A percentile compares a stretch with the other conserved stretches of the same genome.
These are phyloP conservation scores for Caenorhabditis plicata DNA, from an alignment of 2,888 invertebrate species.

Conservation along the genomic window DNA sequence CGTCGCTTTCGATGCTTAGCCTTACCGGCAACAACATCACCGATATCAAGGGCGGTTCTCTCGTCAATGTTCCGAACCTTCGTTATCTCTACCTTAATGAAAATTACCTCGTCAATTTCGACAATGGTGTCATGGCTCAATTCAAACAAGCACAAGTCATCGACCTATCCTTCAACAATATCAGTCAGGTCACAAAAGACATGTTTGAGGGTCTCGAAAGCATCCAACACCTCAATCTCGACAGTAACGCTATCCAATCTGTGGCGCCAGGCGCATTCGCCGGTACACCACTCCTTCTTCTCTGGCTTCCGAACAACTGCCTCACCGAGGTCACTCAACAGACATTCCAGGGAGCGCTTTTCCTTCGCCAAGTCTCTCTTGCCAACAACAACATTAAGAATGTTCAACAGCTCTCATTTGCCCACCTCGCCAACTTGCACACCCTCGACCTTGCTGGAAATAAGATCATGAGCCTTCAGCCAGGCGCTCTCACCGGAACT, in stretches of 20 bases:
- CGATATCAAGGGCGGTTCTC: slow-evolving; percentile 58
- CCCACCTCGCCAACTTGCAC: slow-evolving; percentile 82
- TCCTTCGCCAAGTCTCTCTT: slow-evolving; percentile 64
- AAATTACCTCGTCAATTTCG: slow-evolving; percentile 65
- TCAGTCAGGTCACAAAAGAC: slow-evolving; percentile 52
- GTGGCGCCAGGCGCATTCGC: slow-evolving; percentile 63
- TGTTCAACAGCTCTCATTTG: slow-evolving; percentile 70
- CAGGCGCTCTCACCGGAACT: slow-evolving; percentile 55
- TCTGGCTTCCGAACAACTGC: slow-evolving; percentile 65
- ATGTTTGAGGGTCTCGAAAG: slow-evolving; percentile 61
- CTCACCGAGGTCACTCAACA: slow-evolving; percentile 50
- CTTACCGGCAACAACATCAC: slow-evolving; percentile 63
- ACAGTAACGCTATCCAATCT: slow-evolving; percentile 59
- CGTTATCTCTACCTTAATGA: slow-evolving; percentile 64
- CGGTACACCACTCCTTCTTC: slow-evolving; percentile 64
- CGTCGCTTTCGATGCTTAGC: slow-evolving; percentile 59
- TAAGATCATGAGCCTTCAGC: slow-evolving; percentile 59
- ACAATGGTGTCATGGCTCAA: slow-evolving; percentile 77
- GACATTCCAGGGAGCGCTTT: slow-evolving; percentile 64
- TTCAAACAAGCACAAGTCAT: slow-evolving; percentile 59
- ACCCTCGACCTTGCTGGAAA: slow-evolving; percentile 87
- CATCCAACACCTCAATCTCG: slow-evolving; percentile 65
- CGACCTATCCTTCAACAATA: slow-evolving; percentile 64
- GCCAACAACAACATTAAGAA: slow-evolving; percentile 64
- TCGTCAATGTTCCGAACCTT: slow-evolving; percentile 55